Evolutionary conservation across 2,113 vertebrate genomes (phyloP).

Genomic region (Pantherophis guttatus): DNA sequence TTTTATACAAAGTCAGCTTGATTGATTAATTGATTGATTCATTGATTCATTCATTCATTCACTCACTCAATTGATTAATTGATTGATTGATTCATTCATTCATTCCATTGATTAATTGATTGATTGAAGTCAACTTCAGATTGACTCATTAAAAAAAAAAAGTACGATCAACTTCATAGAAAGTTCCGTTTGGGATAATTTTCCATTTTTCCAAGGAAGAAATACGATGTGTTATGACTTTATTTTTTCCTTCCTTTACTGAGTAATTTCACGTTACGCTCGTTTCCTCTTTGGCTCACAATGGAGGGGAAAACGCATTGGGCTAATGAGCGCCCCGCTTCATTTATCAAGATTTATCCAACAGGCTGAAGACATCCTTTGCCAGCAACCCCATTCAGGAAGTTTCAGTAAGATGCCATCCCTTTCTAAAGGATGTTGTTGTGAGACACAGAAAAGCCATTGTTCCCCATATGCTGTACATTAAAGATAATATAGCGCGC

Average conservation of each 20-base stretch:
- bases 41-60: not conserved
- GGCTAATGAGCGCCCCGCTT: constrained; percentile 53
- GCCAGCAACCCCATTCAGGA: constrained; percentile 42
- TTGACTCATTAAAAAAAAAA: not conserved
- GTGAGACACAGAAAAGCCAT: constrained; percentile 34
- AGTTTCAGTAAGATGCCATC: constrained; percentile 25
- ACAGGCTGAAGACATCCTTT: constrained; percentile 28
- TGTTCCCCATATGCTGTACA: constrained; percentile 51
- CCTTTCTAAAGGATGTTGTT: constrained; percentile 34
- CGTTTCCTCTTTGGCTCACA: constrained; percentile 58
- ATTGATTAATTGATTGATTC: no score
- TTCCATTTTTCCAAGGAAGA: constrained; percentile 35
- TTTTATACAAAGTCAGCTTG: no score
- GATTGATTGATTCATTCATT: no score
- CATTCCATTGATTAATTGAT: not conserved
- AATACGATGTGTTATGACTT: constrained; percentile 31
- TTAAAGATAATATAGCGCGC: constrained; percentile 49
- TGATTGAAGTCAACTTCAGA: not conserved
- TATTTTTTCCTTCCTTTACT: constrained; percentile 21
- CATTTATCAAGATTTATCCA: constrained; percentile 56
- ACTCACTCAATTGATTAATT: no score
- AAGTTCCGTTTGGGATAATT: not conserved
- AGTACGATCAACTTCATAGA: not conserved
- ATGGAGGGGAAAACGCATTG: constrained; percentile 42
- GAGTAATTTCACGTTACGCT: constrained; percentile 42